Evolutionary conservation across 2,888 invertebrate genomes (phyloP).

Genomic region (Monoplex corrugatus): DNA sequence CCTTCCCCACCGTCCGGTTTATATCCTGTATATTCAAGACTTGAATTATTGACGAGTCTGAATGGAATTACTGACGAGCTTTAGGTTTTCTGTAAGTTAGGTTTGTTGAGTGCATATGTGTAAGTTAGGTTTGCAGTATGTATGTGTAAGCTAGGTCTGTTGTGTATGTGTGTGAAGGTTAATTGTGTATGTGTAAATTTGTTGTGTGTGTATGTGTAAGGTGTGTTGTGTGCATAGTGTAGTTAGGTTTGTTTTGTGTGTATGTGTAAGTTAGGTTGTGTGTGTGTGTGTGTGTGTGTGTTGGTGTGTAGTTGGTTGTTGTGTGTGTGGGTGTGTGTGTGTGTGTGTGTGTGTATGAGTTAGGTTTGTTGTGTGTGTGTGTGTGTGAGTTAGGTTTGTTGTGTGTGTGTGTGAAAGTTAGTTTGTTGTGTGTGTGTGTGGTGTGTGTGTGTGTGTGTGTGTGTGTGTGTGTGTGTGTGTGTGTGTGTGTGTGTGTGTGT

Average conservation of each 20-base stretch:
- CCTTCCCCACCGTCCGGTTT: no score
- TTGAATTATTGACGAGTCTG: no score
- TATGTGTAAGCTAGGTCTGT: not conserved
- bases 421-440: not conserved
- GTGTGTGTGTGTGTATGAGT: not conserved
- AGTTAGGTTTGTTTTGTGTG: not conserved
- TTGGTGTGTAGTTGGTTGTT: not conserved
- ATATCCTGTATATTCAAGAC: no score
- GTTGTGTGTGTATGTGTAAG: no score
- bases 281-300: not conserved
- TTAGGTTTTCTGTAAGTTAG: no score
- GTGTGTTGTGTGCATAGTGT: not conserved
- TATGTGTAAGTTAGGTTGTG: not conserved
- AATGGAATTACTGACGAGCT: no score
- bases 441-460: not conserved
- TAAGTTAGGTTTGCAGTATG: not conserved
- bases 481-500: constrained; percentile 9
- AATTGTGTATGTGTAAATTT: not conserved
- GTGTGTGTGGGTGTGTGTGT: not conserved
- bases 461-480: not conserved
- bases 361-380: not conserved
- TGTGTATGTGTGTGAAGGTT: not conserved
- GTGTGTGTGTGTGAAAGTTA: not conserved
- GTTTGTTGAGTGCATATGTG: no score
- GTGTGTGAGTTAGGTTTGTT: not conserved